A percentile compares a stretch with the other conserved stretches of the same genome.
phyloP scores from a whole-genome alignment of 2,113 vertebrate species.

The Oncorhynchus mykiss region DNA sequence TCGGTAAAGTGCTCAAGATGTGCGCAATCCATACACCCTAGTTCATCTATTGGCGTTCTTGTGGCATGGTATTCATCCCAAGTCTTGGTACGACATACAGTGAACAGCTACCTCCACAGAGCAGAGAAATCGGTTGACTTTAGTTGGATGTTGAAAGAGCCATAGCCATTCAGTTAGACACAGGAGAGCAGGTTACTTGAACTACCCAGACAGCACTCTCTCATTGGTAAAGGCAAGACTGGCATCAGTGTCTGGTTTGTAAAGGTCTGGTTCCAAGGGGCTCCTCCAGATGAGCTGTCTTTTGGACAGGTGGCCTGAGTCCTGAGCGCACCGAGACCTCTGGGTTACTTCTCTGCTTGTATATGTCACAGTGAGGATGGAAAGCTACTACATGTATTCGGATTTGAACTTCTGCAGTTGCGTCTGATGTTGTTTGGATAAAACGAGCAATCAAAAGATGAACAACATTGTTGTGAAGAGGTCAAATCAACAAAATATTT shows the following conservation, averaged over 20 bases:
- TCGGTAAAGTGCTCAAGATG: no score
- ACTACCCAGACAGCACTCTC: slow-evolving; percentile 57
- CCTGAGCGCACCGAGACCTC: no score
- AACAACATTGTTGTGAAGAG: slow-evolving; percentile 82
- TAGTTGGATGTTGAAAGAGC: slow-evolving; percentile 53
- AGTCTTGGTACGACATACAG: no score
- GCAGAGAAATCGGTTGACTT: slow-evolving; percentile 12
- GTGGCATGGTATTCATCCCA: no score
- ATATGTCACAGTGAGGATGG: slow-evolving; percentile 38
- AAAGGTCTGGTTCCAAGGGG: no score
- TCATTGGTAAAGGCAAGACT: slow-evolving; percentile 17
- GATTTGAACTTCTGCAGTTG: slow-evolving; percentile 44
- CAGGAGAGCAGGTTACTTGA: slow-evolving; percentile 66
- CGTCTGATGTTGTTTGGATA: slow-evolving; percentile 52
- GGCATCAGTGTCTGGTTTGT: slow-evolving; percentile 10
- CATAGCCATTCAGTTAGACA: slow-evolving; percentile 45
- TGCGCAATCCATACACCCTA: no score
- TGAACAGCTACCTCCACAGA: no score
- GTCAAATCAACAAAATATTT: slow-evolving; percentile 75
- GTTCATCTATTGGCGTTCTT: no score
- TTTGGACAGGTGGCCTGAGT: no score
- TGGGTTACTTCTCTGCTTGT: no score
- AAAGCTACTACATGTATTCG: slow-evolving; percentile 20
- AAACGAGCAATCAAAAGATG: slow-evolving; percentile 61
- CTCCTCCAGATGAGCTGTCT: no score